A percentile compares a stretch with the other conserved stretches of the same genome.
Conservation (phyloP, 2,888 invertebrate genomes). For the Odontomyia ornata region DNA sequence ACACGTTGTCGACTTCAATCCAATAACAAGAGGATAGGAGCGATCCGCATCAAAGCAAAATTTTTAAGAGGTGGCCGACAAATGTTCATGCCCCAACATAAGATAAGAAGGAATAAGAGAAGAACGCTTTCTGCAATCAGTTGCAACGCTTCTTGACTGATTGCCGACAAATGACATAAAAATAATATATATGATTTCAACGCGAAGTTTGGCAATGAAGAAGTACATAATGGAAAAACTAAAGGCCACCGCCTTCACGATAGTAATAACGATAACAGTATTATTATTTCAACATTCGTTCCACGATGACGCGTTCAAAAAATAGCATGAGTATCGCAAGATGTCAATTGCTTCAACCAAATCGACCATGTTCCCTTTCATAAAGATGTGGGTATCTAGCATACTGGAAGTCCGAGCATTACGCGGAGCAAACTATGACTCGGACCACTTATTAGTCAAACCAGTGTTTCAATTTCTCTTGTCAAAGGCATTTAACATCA, state of each 20-base stretch:
- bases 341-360: not conserved
- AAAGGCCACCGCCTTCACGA: not conserved
- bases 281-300: not conserved
- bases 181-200: not conserved
- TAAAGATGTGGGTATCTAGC: not conserved
- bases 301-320: not conserved
- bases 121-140: too few species aligned
- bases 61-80: too few species aligned
- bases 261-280: not conserved
- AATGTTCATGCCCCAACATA: too few species aligned
- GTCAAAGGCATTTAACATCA: not conserved
- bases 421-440: too few species aligned
- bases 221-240: not conserved
- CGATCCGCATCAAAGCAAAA: too few species aligned
- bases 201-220: not conserved
- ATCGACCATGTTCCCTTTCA: not conserved
- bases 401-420: not conserved
- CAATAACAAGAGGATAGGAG: too few species aligned
- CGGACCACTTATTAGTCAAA: not conserved
- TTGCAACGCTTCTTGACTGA: too few species aligned
- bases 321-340: not conserved
- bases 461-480: not conserved
- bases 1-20: too few species aligned
- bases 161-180: not conserved
- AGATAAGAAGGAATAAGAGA: too few species aligned